phyloP scores from a whole-genome alignment of 2,888 invertebrate species.

The Margaritifera margaritifera region DNA sequence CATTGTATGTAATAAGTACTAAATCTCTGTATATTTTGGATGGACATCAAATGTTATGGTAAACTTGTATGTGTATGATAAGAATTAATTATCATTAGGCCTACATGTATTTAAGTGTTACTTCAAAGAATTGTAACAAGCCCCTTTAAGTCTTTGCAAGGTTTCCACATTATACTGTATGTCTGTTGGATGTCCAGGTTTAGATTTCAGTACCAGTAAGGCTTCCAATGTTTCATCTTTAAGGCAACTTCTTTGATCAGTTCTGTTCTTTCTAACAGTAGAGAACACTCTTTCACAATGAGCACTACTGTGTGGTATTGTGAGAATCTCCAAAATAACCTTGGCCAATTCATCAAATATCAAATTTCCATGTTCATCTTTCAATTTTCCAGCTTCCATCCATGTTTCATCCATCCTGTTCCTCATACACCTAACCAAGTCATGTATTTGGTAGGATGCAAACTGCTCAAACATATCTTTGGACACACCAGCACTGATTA shows the following conservation, averaged over 20 bases:
- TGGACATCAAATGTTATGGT: too few relatives aligned
- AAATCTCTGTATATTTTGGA: too few relatives aligned
- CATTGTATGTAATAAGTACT: too few relatives aligned
- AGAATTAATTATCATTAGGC: too few relatives aligned
- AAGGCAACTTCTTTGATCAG: constrained; percentile 26
- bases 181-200: constrained; percentile 9
- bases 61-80: too few relatives aligned
- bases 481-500: constrained; percentile 7
- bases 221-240: constrained; percentile 26
- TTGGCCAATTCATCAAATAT: constrained; percentile 17
- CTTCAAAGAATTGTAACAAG: constrained; percentile 4
- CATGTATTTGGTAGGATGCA: constrained; percentile 16
- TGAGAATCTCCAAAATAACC: constrained; percentile 35
- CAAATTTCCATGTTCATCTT: constrained; percentile 17
- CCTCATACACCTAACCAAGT: constrained; percentile 3
- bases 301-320: constrained; percentile 39
- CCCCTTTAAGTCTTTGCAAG: constrained; percentile 7
- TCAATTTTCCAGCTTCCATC: constrained; percentile 18
- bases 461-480: constrained; percentile 24
- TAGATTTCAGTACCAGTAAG: constrained; percentile 22
- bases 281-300: constrained; percentile 42
- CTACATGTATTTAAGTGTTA: too few relatives aligned
- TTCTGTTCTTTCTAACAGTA: constrained; percentile 34
- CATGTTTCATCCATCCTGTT: constrained; percentile 27
- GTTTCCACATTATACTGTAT: background rate